phyloP scores from a whole-genome alignment of 2,888 invertebrate species.

The Isotomurus palustris region DNA sequence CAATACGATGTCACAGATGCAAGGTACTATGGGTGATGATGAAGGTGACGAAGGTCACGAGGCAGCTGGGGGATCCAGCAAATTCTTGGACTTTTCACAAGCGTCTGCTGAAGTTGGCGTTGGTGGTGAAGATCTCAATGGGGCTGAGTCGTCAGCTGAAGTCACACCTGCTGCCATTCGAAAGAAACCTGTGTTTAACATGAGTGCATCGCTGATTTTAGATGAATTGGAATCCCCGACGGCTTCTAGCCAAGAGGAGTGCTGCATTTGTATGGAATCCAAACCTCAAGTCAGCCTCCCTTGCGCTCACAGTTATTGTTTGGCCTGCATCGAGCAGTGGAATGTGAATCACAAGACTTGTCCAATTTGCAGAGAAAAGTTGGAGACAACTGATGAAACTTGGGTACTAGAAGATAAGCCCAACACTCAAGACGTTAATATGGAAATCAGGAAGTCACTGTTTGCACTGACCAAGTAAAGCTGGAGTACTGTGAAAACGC shows the following conservation, averaged over 20 bases:
- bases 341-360: slow-evolving; percentile 65
- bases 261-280: slow-evolving; percentile 68
- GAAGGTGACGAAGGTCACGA: not conserved
- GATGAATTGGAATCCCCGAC: slow-evolving; percentile 41
- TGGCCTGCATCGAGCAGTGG: slow-evolving; percentile 68
- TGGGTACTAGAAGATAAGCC: slow-evolving; percentile 63
- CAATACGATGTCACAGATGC: slow-evolving; percentile 13
- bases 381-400: slow-evolving; percentile 61
- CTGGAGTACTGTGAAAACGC: not conserved
- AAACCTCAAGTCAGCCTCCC: slow-evolving; percentile 62
- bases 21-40: not conserved
- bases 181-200: slow-evolving; percentile 6
- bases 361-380: slow-evolving; percentile 62
- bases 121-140: not conserved
- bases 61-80: not conserved
- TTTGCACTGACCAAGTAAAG: slow-evolving; percentile 22
- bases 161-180: not conserved
- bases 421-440: slow-evolving; percentile 48
- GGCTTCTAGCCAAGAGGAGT: slow-evolving; percentile 54
- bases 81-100: no score
- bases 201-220: slow-evolving; percentile 43
- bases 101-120: not conserved
- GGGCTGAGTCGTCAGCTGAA: no score
- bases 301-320: slow-evolving; percentile 67
- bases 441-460: slow-evolving; percentile 47